phyloP scores from a whole-genome alignment of 2,797 vertebrate genomes.

The Erpetoichthys calabaricus region DNA sequence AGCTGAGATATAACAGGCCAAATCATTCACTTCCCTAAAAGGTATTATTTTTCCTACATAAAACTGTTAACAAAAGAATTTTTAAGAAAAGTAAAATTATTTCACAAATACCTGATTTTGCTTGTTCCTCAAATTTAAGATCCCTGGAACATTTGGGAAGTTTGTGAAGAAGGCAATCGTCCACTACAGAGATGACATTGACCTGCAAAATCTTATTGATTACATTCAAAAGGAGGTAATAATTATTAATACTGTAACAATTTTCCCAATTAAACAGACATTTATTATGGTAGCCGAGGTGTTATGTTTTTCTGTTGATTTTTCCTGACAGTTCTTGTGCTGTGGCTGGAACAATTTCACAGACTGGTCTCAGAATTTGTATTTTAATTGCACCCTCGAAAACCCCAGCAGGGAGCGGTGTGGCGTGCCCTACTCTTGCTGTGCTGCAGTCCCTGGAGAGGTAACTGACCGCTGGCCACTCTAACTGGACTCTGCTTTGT shows the following conservation, averaged over 20 bases:
- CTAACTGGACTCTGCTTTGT: too few relatives aligned
- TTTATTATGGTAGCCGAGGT: not conserved
- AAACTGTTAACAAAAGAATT: too few relatives aligned
- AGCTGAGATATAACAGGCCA: too few relatives aligned
- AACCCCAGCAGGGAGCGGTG: slow-evolving; percentile 54
- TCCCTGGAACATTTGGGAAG: slow-evolving; percentile 41
- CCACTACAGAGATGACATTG: slow-evolving; percentile 59
- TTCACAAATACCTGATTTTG: not conserved
- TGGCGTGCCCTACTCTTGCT: slow-evolving; percentile 54
- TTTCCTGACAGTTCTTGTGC: slow-evolving; percentile 42
- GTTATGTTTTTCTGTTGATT: not conserved
- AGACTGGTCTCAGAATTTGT: slow-evolving; percentile 59
- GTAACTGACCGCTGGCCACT: slow-evolving; percentile 17
- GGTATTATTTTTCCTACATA: too few relatives aligned
- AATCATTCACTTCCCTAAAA: too few relatives aligned
- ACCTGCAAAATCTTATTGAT: slow-evolving; percentile 64
- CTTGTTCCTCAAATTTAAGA: slow-evolving; percentile 21
- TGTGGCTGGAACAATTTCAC: slow-evolving; percentile 59
- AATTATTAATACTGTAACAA: not conserved
- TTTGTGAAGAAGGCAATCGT: slow-evolving; percentile 58
- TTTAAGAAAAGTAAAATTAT: too few relatives aligned
- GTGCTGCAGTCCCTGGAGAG: slow-evolving; percentile 47
- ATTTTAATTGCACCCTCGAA: slow-evolving; percentile 52
- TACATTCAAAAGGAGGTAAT: slow-evolving; percentile 58
- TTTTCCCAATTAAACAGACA: not conserved